Conservation (phyloP, 1,140 invertebrate species). For the Camponotus pennsylvanicus region DNA sequence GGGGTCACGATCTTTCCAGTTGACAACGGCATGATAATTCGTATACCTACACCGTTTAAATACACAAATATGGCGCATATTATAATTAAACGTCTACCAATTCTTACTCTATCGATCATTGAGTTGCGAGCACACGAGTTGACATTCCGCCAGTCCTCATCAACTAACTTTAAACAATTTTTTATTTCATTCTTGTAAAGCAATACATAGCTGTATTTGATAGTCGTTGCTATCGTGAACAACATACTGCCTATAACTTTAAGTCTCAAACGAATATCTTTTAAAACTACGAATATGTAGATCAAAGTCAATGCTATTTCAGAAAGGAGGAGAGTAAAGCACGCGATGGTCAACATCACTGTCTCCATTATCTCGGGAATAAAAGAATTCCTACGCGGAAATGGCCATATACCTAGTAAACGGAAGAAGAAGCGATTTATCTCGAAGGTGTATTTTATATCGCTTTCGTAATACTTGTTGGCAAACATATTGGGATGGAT, state of each 20-base stretch:
- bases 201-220: background rate
- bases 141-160: constrained; percentile 12
- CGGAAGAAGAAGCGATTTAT: constrained; percentile 14
- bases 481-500: background rate
- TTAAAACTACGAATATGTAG: constrained; percentile 2
- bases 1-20: constrained; percentile 53
- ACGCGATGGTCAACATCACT: background rate
- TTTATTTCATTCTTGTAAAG: constrained; percentile 1
- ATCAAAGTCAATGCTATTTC: background rate
- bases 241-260: background rate
- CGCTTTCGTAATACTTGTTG: constrained; percentile 41
- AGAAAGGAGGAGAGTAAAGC: background rate
- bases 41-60: constrained; percentile 26
- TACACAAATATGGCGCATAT: constrained; percentile 7
- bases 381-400: background rate
- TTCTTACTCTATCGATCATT: background rate
- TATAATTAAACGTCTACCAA: background rate
- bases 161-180: background rate
- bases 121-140: background rate
- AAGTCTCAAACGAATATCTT: background rate
- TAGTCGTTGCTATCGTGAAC: background rate
- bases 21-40: constrained; percentile 64
- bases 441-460: constrained; percentile 1
- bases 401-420: constrained; percentile 21
- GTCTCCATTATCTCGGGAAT: background rate